Conservation (phyloP, 2,797 vertebrate genomes). For the Lithobates pipiens region DNA sequence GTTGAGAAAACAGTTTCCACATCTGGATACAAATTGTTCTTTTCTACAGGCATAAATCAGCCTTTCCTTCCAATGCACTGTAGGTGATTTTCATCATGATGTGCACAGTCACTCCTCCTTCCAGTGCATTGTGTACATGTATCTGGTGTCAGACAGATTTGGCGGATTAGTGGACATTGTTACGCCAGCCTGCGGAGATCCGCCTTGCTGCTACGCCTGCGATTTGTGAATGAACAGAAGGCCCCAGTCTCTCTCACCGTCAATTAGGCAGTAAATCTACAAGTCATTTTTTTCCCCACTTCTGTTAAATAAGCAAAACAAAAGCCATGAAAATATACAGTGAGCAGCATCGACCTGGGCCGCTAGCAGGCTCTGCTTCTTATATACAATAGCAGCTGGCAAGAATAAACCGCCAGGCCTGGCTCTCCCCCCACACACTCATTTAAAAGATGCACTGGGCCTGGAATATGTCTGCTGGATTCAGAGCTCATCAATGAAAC, state of each 20-base stretch:
- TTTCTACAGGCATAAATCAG: no score
- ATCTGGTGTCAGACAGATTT: no score
- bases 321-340: constrained; percentile 38
- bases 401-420: neutral
- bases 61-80: no score
- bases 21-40: no score
- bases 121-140: no score
- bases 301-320: constrained; percentile 31
- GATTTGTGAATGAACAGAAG: constrained; percentile 50
- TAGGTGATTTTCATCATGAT: no score
- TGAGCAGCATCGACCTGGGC: neutral
- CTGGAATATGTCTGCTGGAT: neutral
- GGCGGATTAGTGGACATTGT: no score
- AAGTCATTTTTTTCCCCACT: constrained; percentile 20
- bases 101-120: no score
- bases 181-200: no score
- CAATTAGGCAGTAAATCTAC: constrained; percentile 38
- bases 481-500: neutral
- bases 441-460: neutral
- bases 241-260: constrained; percentile 28
- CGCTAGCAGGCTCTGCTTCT: neutral
- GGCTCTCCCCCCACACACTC: neutral
- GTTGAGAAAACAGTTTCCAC: no score
- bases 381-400: constrained; percentile 30
- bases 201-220: neutral